Percentiles rank a stretch among this genome's conserved stretches.
Evolutionary conservation across 2,797 vertebrate species (phyloP).

Genomic region (Merluccius polli): DNA sequence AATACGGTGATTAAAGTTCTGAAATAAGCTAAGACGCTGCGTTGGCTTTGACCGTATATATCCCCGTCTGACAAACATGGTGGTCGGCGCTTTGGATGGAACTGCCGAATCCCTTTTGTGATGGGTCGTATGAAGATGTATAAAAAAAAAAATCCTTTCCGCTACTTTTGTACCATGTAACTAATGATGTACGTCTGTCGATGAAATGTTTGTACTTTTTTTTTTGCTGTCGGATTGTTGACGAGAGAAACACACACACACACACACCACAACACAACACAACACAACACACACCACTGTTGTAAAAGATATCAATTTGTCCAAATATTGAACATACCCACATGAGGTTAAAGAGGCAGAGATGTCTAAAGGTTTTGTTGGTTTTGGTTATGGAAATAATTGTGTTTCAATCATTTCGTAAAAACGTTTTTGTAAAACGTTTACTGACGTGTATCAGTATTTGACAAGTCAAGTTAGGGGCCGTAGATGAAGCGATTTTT

Average conservation of each 20-base stretch:
- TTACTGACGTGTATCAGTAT: background rate
- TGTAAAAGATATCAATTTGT: background rate
- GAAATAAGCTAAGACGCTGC: conserved; percentile 55
- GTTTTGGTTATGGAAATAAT: background rate
- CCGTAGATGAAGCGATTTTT: background rate
- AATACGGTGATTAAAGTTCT: conserved; percentile 49
- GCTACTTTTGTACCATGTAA: background rate
- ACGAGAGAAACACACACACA: background rate
- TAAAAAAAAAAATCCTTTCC: background rate
- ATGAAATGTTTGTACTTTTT: background rate
- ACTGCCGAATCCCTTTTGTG: background rate
- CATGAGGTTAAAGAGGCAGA: background rate
- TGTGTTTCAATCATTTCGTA: background rate
- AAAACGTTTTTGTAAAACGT: background rate
- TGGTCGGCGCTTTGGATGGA: conserved; percentile 33
- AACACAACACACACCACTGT: background rate
- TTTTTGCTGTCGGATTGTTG: background rate
- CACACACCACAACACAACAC: conserved; percentile 1
- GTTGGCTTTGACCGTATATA: conserved; percentile 21
- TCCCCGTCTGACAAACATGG: conserved; percentile 16
- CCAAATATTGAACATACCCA: background rate
- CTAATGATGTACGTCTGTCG: background rate
- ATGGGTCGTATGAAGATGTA: background rate
- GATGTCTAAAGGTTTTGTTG: background rate
- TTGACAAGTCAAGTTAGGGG: background rate